Percentiles rank a stretch among this genome's conserved stretches.
phyloP scores from a whole-genome alignment of 2,888 invertebrate genomes.

The Anaspis maculata region DNA sequence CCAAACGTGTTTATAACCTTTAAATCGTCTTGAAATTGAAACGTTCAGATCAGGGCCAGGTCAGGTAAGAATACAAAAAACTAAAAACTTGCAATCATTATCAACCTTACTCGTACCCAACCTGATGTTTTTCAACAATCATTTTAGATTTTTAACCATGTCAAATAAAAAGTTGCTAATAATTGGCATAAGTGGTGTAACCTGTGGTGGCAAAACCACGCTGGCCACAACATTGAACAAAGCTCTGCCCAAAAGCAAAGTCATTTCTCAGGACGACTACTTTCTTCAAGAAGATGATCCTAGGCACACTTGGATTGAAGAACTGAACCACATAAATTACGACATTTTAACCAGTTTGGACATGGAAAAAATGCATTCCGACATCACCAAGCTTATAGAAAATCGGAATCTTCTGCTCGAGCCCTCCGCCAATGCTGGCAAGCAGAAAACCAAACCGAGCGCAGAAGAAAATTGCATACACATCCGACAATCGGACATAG shows the following conservation, averaged over 20 bases:
- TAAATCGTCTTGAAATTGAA: too few relatives aligned
- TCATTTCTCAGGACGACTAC: slow-evolving; percentile 70
- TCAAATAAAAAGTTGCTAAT: slow-evolving; percentile 28
- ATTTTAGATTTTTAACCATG: slow-evolving; percentile 1
- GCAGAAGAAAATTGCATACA: slow-evolving; percentile 10
- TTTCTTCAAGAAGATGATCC: slow-evolving; percentile 60
- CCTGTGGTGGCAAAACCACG: slow-evolving; percentile 78
- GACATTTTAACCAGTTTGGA: slow-evolving; percentile 65
- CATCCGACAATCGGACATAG: slow-evolving; percentile 27
- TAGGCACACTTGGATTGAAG: slow-evolving; percentile 53
- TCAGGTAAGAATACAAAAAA: too few relatives aligned
- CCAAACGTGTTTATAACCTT: too few relatives aligned
- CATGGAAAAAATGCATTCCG: slow-evolving; percentile 60
- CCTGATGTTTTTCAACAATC: too few relatives aligned
- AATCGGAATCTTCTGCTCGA: slow-evolving; percentile 5
- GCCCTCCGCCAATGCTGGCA: slow-evolving; percentile 3
- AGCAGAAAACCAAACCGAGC: neutral
- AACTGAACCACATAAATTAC: slow-evolving; percentile 67
- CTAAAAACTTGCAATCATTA: too few relatives aligned
- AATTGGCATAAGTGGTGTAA: slow-evolving; percentile 70
- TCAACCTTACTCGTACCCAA: too few relatives aligned
- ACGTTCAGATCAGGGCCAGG: too few relatives aligned
- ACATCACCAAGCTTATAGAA: slow-evolving; percentile 45
- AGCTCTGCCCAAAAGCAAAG: slow-evolving; percentile 38
- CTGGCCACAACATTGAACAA: slow-evolving; percentile 50